Evolutionary conservation across 2,888 invertebrate genomes (phyloP), one percentile per base, ranked within the genome.

Genomic region (Sisyra terminalis): DNA sequence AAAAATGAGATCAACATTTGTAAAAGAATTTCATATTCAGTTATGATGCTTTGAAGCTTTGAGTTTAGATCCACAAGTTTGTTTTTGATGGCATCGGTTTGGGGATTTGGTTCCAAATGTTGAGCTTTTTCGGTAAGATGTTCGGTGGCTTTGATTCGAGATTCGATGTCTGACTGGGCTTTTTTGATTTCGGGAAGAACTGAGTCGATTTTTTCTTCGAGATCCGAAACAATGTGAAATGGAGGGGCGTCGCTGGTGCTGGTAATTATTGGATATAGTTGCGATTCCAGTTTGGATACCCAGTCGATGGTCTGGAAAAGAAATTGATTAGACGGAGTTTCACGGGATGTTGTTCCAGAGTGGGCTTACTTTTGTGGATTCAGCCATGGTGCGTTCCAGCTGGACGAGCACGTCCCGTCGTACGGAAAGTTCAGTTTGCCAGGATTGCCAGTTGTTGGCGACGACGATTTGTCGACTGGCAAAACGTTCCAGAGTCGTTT

Each of bases 221-320:
- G 64, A 52, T 70, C 70, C 24, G 61, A 56, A 29, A 70, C 59
- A 47, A 80, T 63, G 38, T 69, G 68, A 47, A 63, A 64, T 10
- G 78, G 70, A 49, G 70, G 69, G 11, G 31, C 16, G 17, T 40
- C 31, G 11, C 31, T 43, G 13, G 13, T 65, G 11, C 73, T 71
- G 39, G 73, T 76, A 49, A 85, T 73, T 39, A 81, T 70, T 15
- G 85, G 84, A 66, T 83, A 85, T 45, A 85, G 62, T 53, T 82
- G 78, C 39, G 72, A 70, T 55, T 81, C 78, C 52, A 82, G 66
- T 59, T 77, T 73, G 3, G 75, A 70, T 50, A 75, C 73, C 69
- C 73, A 74, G 50, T 70, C 70, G 48, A 78, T 67, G 15, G 73
- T 75, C 78, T 78, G 53, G 14, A 60, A 55, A 48, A 45, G 48